Conservation (phyloP, 2,888 invertebrate species). For the Drosophila prolongata region DNA sequence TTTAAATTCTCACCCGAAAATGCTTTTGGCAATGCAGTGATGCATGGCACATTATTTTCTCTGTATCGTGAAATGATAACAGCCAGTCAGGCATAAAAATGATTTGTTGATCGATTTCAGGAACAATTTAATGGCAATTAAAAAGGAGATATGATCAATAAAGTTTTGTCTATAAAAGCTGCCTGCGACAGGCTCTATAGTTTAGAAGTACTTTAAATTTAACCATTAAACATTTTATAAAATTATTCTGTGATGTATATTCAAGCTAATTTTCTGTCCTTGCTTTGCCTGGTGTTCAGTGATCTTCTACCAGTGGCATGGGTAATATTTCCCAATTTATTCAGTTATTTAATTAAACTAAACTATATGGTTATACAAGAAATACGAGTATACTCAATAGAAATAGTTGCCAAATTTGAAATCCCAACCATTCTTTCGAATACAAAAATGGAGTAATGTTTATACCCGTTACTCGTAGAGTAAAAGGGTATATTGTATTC, state of each 20-base stretch:
- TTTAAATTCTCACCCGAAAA: conserved; percentile 34
- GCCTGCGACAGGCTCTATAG: conserved; percentile 44
- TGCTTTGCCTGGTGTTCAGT: conserved; percentile 46
- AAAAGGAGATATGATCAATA: conserved; percentile 3
- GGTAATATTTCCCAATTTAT: conserved; percentile 48
- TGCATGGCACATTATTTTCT: conserved; percentile 25
- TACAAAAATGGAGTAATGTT: too few species aligned
- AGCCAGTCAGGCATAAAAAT: conserved; percentile 49
- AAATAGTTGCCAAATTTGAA: too few species aligned
- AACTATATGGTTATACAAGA: too few species aligned
- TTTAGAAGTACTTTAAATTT: background rate
- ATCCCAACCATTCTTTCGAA: too few species aligned
- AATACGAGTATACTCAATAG: too few species aligned
- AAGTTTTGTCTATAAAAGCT: conserved; percentile 26
- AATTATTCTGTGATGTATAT: conserved; percentile 40
- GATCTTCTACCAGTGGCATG: conserved; percentile 44
- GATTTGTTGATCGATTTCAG: conserved; percentile 15
- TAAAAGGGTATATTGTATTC: too few species aligned
- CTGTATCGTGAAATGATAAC: background rate
- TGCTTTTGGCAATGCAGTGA: conserved; percentile 43
- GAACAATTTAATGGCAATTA: conserved; percentile 54
- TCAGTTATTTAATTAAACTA: background rate
- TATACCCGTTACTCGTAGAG: too few species aligned
- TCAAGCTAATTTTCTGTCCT: conserved; percentile 18
- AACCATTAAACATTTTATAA: background rate